A percentile compares a stretch with the other conserved stretches of the same genome.
phyloP scores from a whole-genome alignment of 1,140 invertebrate species.

The Pogonus chalceus region DNA sequence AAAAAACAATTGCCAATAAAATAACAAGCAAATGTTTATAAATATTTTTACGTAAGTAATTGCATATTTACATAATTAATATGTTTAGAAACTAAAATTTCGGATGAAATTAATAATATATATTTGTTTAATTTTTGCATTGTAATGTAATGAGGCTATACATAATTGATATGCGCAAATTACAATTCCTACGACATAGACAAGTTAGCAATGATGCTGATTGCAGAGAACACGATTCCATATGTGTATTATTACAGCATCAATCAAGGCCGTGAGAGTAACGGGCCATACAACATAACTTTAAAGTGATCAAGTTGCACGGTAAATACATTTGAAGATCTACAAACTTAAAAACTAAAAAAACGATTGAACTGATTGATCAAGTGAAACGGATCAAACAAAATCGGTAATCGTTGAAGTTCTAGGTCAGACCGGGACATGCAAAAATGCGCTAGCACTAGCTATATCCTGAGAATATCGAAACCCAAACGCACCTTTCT shows the following conservation, averaged over 20 bases:
- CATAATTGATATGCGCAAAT: background rate
- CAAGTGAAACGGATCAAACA: background rate
- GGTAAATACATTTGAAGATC: background rate
- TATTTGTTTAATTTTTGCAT: background rate
- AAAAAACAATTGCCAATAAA: background rate
- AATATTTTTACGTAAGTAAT: background rate
- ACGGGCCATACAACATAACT: background rate
- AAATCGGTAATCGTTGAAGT: slow-evolving; percentile 1
- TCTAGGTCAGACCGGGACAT: background rate
- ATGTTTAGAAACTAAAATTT: background rate
- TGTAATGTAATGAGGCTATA: background rate
- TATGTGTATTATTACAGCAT: background rate
- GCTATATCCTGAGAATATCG: background rate
- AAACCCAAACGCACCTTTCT: slow-evolving; percentile 1
- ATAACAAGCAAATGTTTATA: background rate
- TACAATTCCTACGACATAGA: background rate
- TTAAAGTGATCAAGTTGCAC: background rate
- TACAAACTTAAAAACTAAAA: background rate
- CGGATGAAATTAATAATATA: background rate
- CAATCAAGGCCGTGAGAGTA: background rate
- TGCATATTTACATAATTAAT: background rate
- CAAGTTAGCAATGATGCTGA: background rate
- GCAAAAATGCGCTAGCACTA: slow-evolving; percentile 2
- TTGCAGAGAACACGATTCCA: background rate
- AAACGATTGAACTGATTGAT: background rate